A percentile compares a stretch with the other conserved stretches of the same genome.
phyloP scores from a whole-genome alignment of 2,113 vertebrate genomes.

The Hymenochirus boettgeri region DNA sequence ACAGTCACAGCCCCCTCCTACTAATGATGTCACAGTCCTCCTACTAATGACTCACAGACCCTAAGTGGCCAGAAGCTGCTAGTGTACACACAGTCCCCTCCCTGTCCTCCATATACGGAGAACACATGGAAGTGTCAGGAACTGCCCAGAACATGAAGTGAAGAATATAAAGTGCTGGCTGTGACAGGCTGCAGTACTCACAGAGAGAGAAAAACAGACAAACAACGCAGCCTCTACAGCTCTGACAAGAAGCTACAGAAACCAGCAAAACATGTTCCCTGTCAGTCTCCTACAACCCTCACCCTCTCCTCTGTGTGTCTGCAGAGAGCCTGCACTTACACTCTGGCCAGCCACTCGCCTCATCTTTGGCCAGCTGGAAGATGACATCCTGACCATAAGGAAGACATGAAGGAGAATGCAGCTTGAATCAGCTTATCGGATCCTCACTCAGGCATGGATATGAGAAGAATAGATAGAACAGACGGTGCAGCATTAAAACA shows the following conservation, averaged over 20 bases:
- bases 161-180: conserved; percentile 28
- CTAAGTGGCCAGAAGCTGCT: no score
- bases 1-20: no score
- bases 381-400: conserved; percentile 43
- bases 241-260: rapidly evolving
- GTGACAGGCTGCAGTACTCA: conserved; percentile 3
- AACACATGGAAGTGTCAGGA: no score
- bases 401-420: conserved; percentile 17
- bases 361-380: conserved; percentile 50
- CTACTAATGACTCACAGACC: no score
- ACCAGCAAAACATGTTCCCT: conserved; percentile 47
- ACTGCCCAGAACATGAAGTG: conserved; percentile 18
- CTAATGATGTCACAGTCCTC: no score
- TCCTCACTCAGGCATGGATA: neutral
- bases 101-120: no score
- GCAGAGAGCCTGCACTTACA: conserved; percentile 45
- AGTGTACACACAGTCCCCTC: no score
- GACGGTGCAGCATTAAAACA: neutral
- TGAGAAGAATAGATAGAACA: neutral
- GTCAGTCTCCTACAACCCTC: conserved; percentile 47
- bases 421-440: neutral
- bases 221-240: neutral
- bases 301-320: conserved; percentile 39
- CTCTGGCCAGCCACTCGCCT: conserved; percentile 48
- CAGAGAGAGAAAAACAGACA: neutral